Base-by-base conservation (phyloP, 2,113 vertebrate species). In the Siniperca chuatsi region DNA sequence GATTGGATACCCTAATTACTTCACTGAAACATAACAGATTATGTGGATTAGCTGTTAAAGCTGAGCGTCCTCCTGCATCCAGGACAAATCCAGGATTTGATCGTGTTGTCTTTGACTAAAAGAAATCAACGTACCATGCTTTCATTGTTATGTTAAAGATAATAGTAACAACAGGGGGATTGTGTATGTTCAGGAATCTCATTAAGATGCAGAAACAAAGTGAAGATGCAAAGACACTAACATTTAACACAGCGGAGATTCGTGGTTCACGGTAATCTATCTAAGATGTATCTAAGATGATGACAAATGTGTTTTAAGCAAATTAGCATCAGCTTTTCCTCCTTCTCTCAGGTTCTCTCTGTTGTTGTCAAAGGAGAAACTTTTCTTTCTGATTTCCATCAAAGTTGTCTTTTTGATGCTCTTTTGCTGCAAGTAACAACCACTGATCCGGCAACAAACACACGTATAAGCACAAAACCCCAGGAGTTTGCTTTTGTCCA, bases 21-120 rank as follows among this genome's bases (percentile, higher is more conserved):
- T n/a, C 84, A 75, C 21, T 37, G 52, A 67, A 68, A 84, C 57
- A 81, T 21, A 60, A 79, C 74, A 80, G 84, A 88, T 84, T 76
- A 82, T 42, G 65, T 29, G 64, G 90, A 84, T 85, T 69, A 84
- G 78, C 55, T 66, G 65, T 67, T 74, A 40, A 76, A 37, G 58
- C 77, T 6, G 61, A 75, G 46, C 6, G 8, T 78, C n/a, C 37
- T 75, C 33, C 37, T 77, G 77, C 54, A 40, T 72, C 58, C 74
- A 21, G 44, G 68, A 65, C 25, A 75, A 72, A 65, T 25, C n/a
- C 46, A 11, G 70, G 79, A 76, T 87, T 87, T 78, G 33, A 78
- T 20, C 35, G 6, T 78, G 35, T 74, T 85, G 52, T 75, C 44
- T 79, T 29, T n/a, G 33, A 76, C 48, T 81, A 35, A 71, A 73